These are phyloP conservation scores for Trachelus iudaicus DNA, from an alignment of 2,888 invertebrate species.

Conservation along the genomic window DNA sequence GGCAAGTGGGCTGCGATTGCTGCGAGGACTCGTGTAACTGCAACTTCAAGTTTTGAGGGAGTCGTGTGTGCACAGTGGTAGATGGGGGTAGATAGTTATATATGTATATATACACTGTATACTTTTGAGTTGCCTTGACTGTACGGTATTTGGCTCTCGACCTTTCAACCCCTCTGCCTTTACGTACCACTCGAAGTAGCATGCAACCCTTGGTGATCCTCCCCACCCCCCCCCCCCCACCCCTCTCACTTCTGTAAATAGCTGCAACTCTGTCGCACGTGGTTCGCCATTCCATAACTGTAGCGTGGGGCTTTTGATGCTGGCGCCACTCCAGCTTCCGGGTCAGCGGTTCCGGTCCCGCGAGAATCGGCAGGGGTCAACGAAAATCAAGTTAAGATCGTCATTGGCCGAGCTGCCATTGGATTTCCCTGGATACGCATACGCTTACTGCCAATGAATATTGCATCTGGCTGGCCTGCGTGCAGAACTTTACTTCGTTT, in stretches of 20 bases:
- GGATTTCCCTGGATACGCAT: background rate
- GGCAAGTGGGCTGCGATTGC: too few relatives aligned
- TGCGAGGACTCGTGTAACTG: background rate
- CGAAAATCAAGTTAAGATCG: background rate
- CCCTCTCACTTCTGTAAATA: constrained; percentile 28
- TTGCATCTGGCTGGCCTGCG: background rate
- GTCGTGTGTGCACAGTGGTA: background rate
- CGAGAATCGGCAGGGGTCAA: constrained; percentile 3
- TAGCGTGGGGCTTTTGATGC: constrained; percentile 15
- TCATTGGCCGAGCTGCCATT: background rate
- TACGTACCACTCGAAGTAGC: background rate
- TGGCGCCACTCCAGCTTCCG: constrained; percentile 31
- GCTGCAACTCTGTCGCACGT: constrained; percentile 19
- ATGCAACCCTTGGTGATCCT: background rate
- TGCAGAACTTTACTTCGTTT: background rate
- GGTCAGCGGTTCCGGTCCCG: constrained; percentile 28
- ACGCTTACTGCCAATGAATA: background rate
- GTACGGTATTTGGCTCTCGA: background rate
- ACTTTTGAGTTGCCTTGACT: background rate
- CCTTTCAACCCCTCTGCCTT: background rate
- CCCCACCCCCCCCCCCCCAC: background rate
- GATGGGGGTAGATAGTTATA: background rate
- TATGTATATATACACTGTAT: background rate
- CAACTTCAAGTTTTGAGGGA: background rate
- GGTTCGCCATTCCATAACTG: constrained; percentile 17